A percentile compares a stretch with the other conserved stretches of the same genome.
Evolutionary conservation across 2,888 invertebrate genomes (phyloP).

Genomic region (Marronus borbonicus): DNA sequence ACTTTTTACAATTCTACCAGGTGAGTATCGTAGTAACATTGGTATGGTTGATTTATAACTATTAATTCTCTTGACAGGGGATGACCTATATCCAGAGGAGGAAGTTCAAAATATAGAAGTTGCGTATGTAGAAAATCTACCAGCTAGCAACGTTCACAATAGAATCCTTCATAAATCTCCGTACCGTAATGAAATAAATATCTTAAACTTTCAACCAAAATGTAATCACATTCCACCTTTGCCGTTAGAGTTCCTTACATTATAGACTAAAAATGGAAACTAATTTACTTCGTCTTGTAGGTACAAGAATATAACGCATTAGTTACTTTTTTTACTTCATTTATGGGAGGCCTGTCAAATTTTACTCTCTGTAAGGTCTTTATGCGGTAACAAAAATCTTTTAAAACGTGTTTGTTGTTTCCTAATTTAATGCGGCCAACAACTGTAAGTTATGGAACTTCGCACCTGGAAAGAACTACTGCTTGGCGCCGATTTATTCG

Average conservation of each 20-base stretch:
- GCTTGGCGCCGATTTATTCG: too few species aligned
- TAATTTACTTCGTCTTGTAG: too few species aligned
- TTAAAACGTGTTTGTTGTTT: too few species aligned
- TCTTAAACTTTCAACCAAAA: conserved; percentile 59
- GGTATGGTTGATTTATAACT: not conserved
- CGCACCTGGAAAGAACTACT: too few species aligned
- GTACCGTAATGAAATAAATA: conserved; percentile 55
- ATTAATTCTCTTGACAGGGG: conserved; percentile 70
- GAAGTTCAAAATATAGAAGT: conserved; percentile 62
- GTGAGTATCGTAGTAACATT: conserved; percentile 41
- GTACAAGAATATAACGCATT: too few species aligned
- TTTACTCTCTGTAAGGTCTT: too few species aligned
- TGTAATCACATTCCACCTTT: conserved; percentile 60
- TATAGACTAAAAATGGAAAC: not conserved
- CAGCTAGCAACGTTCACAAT: conserved; percentile 61
- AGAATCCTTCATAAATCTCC: conserved; percentile 58
- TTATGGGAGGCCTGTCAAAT: too few species aligned
- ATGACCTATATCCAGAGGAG: conserved; percentile 70
- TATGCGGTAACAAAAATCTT: too few species aligned
- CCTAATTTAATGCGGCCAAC: too few species aligned
- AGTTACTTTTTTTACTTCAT: too few species aligned
- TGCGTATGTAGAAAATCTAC: conserved; percentile 64
- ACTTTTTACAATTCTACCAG: conserved; percentile 60
- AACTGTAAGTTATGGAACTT: too few species aligned
- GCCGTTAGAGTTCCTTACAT: conserved; percentile 36